A percentile compares a stretch with the other conserved stretches of the same genome.
Conservation (phyloP, 2,888 invertebrate species). For the Perdita meconis region DNA sequence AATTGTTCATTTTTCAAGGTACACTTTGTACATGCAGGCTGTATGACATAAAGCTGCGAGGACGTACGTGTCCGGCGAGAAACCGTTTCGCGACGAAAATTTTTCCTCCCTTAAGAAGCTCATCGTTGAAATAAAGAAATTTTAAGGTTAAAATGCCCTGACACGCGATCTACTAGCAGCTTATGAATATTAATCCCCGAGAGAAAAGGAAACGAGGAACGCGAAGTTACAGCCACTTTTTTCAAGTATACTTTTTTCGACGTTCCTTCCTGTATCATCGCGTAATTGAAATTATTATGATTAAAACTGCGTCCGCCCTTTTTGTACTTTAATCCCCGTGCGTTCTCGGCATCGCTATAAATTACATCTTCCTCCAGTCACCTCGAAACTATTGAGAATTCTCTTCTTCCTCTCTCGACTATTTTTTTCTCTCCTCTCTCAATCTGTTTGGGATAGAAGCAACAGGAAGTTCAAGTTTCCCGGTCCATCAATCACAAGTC, state of each 20-base stretch:
- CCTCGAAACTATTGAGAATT: conserved; percentile 38
- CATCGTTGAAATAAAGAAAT: neutral
- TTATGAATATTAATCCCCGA: neutral
- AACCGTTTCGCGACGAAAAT: conserved; percentile 1
- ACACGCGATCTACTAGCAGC: neutral
- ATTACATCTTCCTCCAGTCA: conserved; percentile 51
- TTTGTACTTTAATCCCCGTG: conserved; percentile 62
- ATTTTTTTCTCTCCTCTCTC: neutral
- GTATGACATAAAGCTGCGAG: no score
- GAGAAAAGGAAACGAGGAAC: conserved; percentile 1
- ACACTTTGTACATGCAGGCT: no score
- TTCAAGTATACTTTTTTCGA: neutral
- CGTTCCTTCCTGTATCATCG: conserved; percentile 21
- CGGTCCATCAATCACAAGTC: conserved; percentile 28
- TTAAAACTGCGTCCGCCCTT: conserved; percentile 68
- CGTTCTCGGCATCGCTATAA: conserved; percentile 36
- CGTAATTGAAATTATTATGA: conserved; percentile 78
- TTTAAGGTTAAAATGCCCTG: conserved; percentile 1
- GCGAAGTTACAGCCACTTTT: conserved; percentile 4
- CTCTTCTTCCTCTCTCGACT: neutral
- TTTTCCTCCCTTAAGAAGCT: neutral
- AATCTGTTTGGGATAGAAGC: conserved; percentile 18
- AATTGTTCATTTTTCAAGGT: no score
- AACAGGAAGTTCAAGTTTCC: conserved; percentile 22
- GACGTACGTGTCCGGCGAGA: no score